phyloP scores from a whole-genome alignment of 2,797 vertebrate species.

The Pelochelys cantorii region DNA sequence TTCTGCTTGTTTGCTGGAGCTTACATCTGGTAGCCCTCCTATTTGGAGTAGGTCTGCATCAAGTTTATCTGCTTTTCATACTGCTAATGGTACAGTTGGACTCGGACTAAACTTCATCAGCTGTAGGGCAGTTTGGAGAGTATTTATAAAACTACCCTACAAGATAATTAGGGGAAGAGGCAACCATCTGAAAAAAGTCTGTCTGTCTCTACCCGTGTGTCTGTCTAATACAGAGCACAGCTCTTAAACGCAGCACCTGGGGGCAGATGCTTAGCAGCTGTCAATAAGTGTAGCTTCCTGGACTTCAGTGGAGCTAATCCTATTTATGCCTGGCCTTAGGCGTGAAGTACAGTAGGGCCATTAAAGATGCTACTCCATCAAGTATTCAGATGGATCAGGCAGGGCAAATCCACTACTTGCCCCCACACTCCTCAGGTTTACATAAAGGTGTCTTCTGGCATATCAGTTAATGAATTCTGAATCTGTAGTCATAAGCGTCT shows the following conservation, averaged over 20 bases:
- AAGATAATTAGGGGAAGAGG: not conserved
- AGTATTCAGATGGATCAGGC: not conserved
- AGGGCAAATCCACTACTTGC: not conserved
- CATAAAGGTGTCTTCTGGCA: not conserved
- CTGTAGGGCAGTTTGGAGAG: not conserved
- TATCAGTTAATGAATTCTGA: not conserved
- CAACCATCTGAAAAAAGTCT: not conserved
- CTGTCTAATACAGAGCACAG: not conserved
- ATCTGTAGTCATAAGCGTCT: not conserved
- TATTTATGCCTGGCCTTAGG: fast-evolving
- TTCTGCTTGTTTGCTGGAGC: slow-evolving; percentile 2
- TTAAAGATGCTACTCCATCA: slow-evolving; percentile 4
- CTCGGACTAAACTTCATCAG: not conserved
- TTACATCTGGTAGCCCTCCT: slow-evolving; percentile 6
- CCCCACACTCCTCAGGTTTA: fast-evolving
- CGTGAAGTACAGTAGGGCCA: not conserved
- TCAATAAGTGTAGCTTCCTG: not conserved
- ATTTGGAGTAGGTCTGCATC: not conserved
- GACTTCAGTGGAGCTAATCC: slow-evolving; percentile 16
- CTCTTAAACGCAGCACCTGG: not conserved
- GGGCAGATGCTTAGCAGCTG: slow-evolving; percentile 26
- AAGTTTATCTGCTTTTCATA: slow-evolving; percentile 18
- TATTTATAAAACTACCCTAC: not conserved
- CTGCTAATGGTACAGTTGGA: not conserved
- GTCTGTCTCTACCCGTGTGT: not conserved